Evolutionary conservation across 1,140 invertebrate genomes (phyloP), one percentile per base, ranked within the genome.

Genomic region (Globodera rostochiensis): DNA sequence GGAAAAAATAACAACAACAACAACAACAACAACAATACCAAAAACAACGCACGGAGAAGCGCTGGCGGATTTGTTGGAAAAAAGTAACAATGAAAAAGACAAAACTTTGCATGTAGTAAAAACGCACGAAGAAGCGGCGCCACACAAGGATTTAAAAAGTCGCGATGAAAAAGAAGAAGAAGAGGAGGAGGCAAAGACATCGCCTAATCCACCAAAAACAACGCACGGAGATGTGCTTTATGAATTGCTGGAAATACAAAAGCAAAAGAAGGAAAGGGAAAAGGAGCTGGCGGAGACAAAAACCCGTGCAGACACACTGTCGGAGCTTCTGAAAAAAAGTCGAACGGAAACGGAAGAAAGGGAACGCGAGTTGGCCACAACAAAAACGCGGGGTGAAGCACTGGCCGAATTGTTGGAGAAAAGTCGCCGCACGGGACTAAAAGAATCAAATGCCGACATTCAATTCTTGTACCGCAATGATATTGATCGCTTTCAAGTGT

Each of bases 1-100:
- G 25, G 25, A 25, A 1, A 1, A 25, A 25, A 78, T 1, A 80
- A 80, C 36, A 46, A 80, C 64, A 46, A n/a, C 36, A 46, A 80
- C 64, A 46, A n/a, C 49, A 77, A 45, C 66, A n/a, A 64, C 46
- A 79, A 19, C 5, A 36, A n/a, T 3, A 49, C 36, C 50, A 47
- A 15, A 13, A 79, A 79, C n/a, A 67, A 74, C 36, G 25, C 9
- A 47, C 13, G 36, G 9, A 4, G 19, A 45, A 74, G 19, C 73
- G 9, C 3, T 21, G 6, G 47, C 19, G 36, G 36, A 74, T 25
- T 7, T 50, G 47, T n/a, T 50, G 3, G 73, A 74, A 1, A 21
- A 74, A 74, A 36, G 36, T 50, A 45, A 21, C 2, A 25, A 74
- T 36, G n/a, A 74, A 74, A 74, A 4, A 3, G 73, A 74, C 19